phyloP scores from a whole-genome alignment of 2,797 vertebrate species.

The Hylomyscus alleni region DNA sequence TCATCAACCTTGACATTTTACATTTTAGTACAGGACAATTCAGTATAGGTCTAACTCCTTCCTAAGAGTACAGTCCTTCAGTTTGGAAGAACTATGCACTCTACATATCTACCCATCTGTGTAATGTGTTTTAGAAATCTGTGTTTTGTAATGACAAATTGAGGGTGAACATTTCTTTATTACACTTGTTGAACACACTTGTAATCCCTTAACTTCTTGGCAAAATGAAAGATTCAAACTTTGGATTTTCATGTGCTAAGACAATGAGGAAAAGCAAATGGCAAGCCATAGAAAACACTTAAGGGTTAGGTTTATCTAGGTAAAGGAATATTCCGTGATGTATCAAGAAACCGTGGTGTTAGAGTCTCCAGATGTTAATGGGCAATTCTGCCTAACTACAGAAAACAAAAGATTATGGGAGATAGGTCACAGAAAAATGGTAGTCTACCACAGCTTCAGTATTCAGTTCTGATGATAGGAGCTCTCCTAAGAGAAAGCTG shows the following conservation, averaged over 20 bases:
- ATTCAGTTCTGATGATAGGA: background rate
- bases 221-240: conserved; percentile 73
- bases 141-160: conserved; percentile 53
- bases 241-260: conserved; percentile 72
- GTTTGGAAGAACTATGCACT: conserved; percentile 14
- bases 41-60: conserved; percentile 19
- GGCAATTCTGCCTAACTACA: background rate
- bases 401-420: background rate
- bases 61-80: conserved; percentile 29
- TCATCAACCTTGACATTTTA: conserved; percentile 39
- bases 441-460: background rate
- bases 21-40: conserved; percentile 22
- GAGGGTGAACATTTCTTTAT: conserved; percentile 58
- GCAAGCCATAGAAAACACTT: conserved; percentile 52
- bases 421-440: background rate
- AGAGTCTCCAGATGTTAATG: conserved; percentile 7
- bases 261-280: conserved; percentile 63
- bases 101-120: conserved; percentile 16
- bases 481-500: conserved; percentile 24
- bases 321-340: conserved; percentile 34
- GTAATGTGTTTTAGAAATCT: conserved; percentile 39
- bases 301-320: conserved; percentile 28
- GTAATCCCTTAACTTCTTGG: conserved; percentile 70
- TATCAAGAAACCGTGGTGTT: background rate
- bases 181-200: conserved; percentile 64